These are phyloP conservation scores for Ceratitis capitata DNA, from an alignment of 1,140 invertebrate species.

Conservation along the genomic window DNA sequence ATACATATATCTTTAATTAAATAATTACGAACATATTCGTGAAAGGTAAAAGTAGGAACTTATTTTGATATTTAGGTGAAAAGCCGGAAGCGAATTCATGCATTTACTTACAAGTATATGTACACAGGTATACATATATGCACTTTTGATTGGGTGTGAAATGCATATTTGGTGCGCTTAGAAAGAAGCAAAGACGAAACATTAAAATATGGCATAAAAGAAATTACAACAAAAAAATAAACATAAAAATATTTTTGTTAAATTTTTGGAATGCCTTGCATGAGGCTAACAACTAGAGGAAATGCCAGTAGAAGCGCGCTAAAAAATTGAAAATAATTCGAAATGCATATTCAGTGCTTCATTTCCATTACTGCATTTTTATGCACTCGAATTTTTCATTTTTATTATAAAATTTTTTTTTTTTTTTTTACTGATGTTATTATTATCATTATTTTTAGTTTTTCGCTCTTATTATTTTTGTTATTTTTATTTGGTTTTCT, in stretches of 20 bases:
- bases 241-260: too few relatives aligned
- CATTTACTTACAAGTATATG: too few relatives aligned
- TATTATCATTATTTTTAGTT: neutral
- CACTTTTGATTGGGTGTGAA: neutral
- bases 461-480: neutral
- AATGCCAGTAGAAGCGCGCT: neutral
- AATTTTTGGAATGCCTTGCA: neutral
- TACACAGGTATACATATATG: neutral
- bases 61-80: neutral
- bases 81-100: neutral
- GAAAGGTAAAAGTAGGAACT: constrained; percentile 15
- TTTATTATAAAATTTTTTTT: neutral
- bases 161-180: constrained; percentile 29
- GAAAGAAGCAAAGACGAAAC: too few relatives aligned
- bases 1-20: neutral
- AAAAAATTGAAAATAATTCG: constrained; percentile 10
- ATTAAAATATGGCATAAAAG: neutral
- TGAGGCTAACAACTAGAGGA: neutral
- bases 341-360: constrained; percentile 31
- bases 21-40: neutral
- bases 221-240: neutral
- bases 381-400: neutral
- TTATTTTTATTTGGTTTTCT: neutral
- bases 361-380: constrained; percentile 2
- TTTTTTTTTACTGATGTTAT: neutral